Evolutionary conservation across 2,888 invertebrate genomes (phyloP).

Genomic region (Chelonus formosanus): DNA sequence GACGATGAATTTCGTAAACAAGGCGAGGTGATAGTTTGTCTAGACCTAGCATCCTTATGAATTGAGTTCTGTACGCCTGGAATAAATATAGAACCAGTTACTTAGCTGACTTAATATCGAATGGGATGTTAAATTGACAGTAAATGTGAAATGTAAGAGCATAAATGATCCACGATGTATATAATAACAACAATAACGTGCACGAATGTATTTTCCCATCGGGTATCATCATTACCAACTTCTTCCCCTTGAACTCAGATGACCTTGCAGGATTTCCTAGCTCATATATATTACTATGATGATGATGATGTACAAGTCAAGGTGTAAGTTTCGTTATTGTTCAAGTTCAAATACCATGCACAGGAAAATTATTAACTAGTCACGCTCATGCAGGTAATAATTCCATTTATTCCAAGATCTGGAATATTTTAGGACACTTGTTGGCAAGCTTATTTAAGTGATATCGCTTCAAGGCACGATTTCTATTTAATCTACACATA

Average conservation of each 20-base stretch:
- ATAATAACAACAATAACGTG: neutral
- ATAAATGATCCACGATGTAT: neutral
- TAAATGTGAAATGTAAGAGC: neutral
- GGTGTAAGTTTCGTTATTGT: constrained; percentile 14
- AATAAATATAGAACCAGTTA: neutral
- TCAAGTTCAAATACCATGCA: neutral
- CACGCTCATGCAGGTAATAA: constrained; percentile 16
- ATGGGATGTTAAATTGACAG: neutral
- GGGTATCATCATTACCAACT: constrained; percentile 34
- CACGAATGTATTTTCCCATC: constrained; percentile 5
- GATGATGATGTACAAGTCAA: constrained; percentile 13
- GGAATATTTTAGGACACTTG: constrained; percentile 25
- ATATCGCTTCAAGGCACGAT: constrained; percentile 26
- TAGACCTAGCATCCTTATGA: constrained; percentile 69
- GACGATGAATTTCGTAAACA: constrained; percentile 53
- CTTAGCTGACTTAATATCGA: too few relatives aligned
- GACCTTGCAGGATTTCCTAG: constrained; percentile 38
- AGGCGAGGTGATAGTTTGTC: constrained; percentile 65
- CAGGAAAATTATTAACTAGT: neutral
- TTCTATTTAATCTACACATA: neutral
- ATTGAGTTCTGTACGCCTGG: constrained; percentile 52
- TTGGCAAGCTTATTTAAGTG: constrained; percentile 21
- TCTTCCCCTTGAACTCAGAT: constrained; percentile 40
- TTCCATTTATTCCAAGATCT: constrained; percentile 14
- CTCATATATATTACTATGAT: neutral